Evolutionary conservation across 2,113 vertebrate species (phyloP), one percentile per base, ranked within the genome.

Genomic region (Colistium nudipinnis): DNA sequence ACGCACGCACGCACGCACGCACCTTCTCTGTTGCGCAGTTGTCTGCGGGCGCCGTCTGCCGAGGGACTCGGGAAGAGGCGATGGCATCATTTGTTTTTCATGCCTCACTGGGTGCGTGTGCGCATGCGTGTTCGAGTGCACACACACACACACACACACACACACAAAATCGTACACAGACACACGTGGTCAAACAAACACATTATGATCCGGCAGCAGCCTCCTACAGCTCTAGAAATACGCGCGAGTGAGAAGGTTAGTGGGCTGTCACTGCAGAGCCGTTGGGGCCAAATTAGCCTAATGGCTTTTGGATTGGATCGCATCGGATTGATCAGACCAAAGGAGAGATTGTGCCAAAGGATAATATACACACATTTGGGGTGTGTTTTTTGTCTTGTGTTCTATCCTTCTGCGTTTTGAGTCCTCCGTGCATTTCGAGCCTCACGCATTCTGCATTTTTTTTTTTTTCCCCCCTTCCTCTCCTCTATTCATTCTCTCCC

Each of bases 51-150:
- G n/a, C 31, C 56, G 17, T 69, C 48, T 81, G 71, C 60, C 67
- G 43, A 63, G 63, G 56, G 64, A 78, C 62, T 52, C n/a, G 0
- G 35, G 31, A 59, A 25, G 43, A 59, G 27, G 62, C 59, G 69
- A 38, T 51, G 49, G 59, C 63, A 61, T 76, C 45, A 80, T 80
- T 79, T 70, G 73, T 33, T 77, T 80, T 75, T 70, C 63, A 73
- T 62, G 27, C 80, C 39, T 72, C 57, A 72, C 57, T 66, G 62
- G 25, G 13, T 78, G 31, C 53, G 52, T 52, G 36, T 55, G 57
- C 13, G 8, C 43, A 28, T 45, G 51, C 41, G 53, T 60, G 48
- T 56, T 54, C 38, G 51, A 7, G 52, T 1, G 2, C 2, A 13
- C 55, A 7, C 28, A n/a, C 8, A 7, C 17, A 22, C 52, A 19